Evolutionary conservation across 2,888 invertebrate species (phyloP), one percentile per base, ranked within the genome.

Genomic region (Ischnus inquisitorius): DNA sequence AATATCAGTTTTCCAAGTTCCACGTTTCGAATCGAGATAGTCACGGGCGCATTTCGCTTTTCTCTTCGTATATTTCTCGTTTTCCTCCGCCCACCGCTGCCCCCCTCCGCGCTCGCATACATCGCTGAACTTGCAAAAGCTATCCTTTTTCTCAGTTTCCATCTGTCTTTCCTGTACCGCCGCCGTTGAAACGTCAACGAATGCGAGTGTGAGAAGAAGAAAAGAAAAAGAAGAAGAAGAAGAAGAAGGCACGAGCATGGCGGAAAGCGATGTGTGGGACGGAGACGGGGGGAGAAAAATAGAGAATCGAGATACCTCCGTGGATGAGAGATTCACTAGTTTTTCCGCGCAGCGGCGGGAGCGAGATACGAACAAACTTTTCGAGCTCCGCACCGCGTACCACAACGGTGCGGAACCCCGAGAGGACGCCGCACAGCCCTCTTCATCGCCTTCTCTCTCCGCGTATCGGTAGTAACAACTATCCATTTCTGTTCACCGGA

Each of bases 1-100:
- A 91, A 91, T 91, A 91, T 91, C 91, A 88, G 88, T 91, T 91
- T 91, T 90, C 91, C 91, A 89, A 89, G 88, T 91, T 90, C 87
- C 85, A 86, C 86, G 88, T 90, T 90, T 89, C 90, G 90, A 90
- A 89, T 89, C 89, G 89, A 85, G 86, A 88, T 87, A 85, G 85
- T 80, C 81, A 80, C 83, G 83, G 82, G 85, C 67, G 76, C 71
- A 75, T 82, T 79, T 16, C 64, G 25, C 60, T 76, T 34, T 65
- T 51, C 43, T 54, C 69, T 28, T 86, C 86, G 85, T 83, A 85
- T 60, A 54, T 43, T 72, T 79, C 72, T 54, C 39, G 22, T 48
- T 19, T 3, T 34, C 65, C 22, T 72, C 19, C 60, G 16, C 19
- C 22, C 54, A 10, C 28, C 34, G n/a, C n/a, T n/a, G n/a, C 76